Percentiles rank a stretch among this genome's conserved stretches.
These are phyloP conservation scores for Achroia grisella DNA, from an alignment of 1,140 invertebrate species.

Conservation along the genomic window DNA sequence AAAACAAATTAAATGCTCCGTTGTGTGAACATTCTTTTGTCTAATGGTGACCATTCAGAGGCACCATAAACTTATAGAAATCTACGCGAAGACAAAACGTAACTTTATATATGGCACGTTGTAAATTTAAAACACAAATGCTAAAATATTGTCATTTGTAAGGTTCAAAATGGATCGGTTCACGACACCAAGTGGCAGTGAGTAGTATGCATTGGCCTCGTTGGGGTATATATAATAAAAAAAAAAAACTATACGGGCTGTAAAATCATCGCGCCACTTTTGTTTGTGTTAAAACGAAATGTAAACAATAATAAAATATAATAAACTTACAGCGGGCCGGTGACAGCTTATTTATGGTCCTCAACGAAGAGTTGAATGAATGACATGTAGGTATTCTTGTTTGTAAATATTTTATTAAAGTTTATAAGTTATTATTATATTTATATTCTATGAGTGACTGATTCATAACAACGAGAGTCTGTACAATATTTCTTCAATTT, in stretches of 20 bases:
- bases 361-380: slow-evolving; percentile 33
- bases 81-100: background rate
- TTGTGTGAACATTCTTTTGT: slow-evolving; percentile 37
- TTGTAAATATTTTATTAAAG: slow-evolving; percentile 4
- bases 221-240: background rate
- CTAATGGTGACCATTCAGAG: slow-evolving; percentile 46
- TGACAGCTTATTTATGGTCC: slow-evolving; percentile 30
- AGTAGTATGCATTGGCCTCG: slow-evolving; percentile 4
- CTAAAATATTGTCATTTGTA: no score
- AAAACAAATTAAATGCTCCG: slow-evolving; percentile 59
- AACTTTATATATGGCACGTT: slow-evolving; percentile 39
- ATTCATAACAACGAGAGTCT: no score
- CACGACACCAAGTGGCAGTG: background rate
- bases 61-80: slow-evolving; percentile 39
- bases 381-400: background rate
- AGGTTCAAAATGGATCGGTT: no score
- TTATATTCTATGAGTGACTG: no score
- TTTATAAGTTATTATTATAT: no score
- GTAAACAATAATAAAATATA: slow-evolving; percentile 54
- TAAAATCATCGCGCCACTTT: slow-evolving; percentile 10
- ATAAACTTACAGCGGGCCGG: slow-evolving; percentile 5
- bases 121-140: slow-evolving; percentile 34
- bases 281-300: slow-evolving; percentile 26
- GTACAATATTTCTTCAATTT: no score
- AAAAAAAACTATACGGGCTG: background rate